These are phyloP conservation scores for Hylyphantes graminicola DNA, from an alignment of 1,140 invertebrate species.

Conservation along the genomic window DNA sequence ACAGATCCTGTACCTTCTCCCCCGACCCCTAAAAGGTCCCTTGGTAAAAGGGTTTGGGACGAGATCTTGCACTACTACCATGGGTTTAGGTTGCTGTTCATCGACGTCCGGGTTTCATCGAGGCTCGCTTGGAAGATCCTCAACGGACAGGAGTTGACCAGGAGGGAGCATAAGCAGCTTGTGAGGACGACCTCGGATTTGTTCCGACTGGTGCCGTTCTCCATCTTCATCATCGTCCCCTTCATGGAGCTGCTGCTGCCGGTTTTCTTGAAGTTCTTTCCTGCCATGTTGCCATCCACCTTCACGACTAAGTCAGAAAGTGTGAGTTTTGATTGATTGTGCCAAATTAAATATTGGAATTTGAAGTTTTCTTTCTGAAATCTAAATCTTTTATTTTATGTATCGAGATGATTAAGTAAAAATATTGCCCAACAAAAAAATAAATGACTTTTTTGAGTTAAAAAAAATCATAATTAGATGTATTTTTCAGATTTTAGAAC, in stretches of 20 bases:
- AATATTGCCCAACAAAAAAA: too few relatives aligned
- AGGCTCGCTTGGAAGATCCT: constrained; percentile 85
- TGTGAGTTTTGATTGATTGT: constrained; percentile 66
- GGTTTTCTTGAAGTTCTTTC: constrained; percentile 96
- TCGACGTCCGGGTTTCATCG: constrained; percentile 89
- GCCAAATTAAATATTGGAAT: constrained; percentile 15
- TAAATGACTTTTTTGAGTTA: too few relatives aligned
- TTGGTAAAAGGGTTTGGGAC: constrained; percentile 66
- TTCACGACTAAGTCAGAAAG: constrained; percentile 93
- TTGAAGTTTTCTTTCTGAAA: not conserved
- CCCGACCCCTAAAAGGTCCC: constrained; percentile 57
- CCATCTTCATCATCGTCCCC: constrained; percentile 96
- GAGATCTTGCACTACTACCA: constrained; percentile 97
- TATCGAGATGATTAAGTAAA: too few relatives aligned
- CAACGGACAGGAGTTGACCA: constrained; percentile 83
- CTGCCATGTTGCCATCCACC: constrained; percentile 96
- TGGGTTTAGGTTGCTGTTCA: constrained; percentile 92
- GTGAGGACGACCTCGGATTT: constrained; percentile 95
- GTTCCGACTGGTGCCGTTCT: constrained; percentile 96
- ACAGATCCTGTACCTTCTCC: constrained; percentile 59
- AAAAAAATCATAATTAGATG: too few relatives aligned
- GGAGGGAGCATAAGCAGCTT: constrained; percentile 90
- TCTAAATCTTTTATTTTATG: too few relatives aligned
- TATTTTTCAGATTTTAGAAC: too few relatives aligned
- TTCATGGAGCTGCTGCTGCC: constrained; percentile 98